Evolutionary conservation across 2,113 vertebrate genomes (phyloP).

Genomic region (Capreolus pygargus): DNA sequence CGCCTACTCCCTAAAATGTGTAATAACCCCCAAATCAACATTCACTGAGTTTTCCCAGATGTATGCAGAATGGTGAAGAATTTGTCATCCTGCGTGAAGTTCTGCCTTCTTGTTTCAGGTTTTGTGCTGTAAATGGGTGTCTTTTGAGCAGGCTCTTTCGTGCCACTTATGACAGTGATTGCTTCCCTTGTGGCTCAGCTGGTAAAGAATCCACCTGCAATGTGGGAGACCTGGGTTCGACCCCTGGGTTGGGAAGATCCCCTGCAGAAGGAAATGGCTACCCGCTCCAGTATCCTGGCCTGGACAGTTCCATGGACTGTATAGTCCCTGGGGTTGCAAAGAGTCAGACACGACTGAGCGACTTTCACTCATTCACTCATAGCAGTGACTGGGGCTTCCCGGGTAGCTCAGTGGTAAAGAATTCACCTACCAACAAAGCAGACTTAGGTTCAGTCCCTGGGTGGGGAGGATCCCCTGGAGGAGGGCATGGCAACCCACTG

Average conservation of each 20-base stretch:
- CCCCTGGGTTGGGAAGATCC: background rate
- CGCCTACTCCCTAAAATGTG: background rate
- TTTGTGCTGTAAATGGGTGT: no score
- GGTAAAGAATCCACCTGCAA: background rate
- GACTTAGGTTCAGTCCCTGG: background rate
- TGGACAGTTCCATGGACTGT: background rate
- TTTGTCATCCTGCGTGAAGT: accelerated
- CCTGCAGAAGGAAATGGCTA: background rate
- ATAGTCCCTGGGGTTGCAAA: background rate
- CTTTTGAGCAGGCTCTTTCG: background rate
- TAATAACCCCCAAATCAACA: background rate
- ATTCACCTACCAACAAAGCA: background rate
- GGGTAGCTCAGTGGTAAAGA: background rate
- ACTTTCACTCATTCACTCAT: accelerated
- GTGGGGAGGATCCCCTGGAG: background rate
- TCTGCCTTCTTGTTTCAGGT: background rate
- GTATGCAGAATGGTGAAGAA: background rate
- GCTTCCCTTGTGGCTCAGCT: background rate
- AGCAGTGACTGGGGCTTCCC: background rate
- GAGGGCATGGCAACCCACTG: background rate
- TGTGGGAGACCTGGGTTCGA: background rate
- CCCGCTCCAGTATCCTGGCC: background rate
- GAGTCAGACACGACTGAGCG: background rate
- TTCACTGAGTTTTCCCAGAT: accelerated
- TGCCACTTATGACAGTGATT: accelerated